Conservation (phyloP, 1,140 invertebrate species). For the Drosophila pachea region DNA sequence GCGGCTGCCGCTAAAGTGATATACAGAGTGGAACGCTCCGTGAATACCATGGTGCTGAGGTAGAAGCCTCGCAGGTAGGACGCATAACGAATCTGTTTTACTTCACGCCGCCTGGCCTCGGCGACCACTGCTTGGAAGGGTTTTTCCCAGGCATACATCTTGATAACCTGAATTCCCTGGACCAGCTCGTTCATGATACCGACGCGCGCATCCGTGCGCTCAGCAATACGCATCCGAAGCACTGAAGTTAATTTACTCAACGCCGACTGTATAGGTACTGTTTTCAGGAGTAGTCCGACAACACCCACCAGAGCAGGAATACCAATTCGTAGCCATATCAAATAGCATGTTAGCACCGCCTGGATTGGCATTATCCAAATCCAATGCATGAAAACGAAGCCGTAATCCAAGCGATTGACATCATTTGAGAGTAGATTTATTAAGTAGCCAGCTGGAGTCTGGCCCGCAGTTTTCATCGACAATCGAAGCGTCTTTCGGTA, state of each 20-base stretch:
- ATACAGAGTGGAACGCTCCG: conserved; percentile 86
- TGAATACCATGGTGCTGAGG: conserved; percentile 84
- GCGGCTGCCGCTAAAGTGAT: conserved; percentile 86
- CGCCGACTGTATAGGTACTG: conserved; percentile 84
- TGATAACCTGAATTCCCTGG: conserved; percentile 86
- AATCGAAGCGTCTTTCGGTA: conserved; percentile 83
- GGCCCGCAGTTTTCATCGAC: conserved; percentile 83
- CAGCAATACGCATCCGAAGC: conserved; percentile 81
- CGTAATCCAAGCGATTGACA: conserved; percentile 83
- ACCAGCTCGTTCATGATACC: conserved; percentile 91
- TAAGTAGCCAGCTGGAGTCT: conserved; percentile 89
- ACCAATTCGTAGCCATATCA: conserved; percentile 86
- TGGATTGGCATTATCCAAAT: conserved; percentile 87
- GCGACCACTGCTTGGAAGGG: conserved; percentile 83
- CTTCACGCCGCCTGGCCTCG: conserved; percentile 82
- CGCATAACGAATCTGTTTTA: conserved; percentile 83
- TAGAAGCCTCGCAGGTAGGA: conserved; percentile 87
- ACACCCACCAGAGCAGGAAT: conserved; percentile 86
- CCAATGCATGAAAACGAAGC: conserved; percentile 82
- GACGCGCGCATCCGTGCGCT: conserved; percentile 85
- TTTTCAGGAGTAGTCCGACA: conserved; percentile 81
- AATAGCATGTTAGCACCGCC: conserved; percentile 80
- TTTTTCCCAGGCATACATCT: conserved; percentile 90
- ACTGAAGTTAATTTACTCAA: conserved; percentile 80
- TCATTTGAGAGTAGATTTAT: conserved; percentile 93